These are phyloP conservation scores for Mythimna lalbum DNA, from an alignment of 2,888 invertebrate species.

Conservation along the genomic window DNA sequence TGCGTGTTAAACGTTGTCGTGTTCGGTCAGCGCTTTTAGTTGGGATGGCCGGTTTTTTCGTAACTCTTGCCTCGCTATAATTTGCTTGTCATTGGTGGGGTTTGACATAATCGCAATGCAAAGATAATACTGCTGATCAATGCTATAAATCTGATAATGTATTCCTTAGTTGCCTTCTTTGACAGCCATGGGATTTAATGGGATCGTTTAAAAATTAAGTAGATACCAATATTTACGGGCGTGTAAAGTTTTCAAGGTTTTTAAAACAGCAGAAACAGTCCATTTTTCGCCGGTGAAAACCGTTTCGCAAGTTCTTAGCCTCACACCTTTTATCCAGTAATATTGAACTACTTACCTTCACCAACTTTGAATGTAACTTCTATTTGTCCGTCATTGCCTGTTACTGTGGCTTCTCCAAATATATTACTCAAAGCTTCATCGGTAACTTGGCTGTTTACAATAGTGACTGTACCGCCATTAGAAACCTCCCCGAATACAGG, in stretches of 20 bases:
- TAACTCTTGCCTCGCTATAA: too few species aligned
- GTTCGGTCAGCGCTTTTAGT: too few species aligned
- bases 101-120: too few species aligned
- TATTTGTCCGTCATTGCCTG: slow-evolving; percentile 12
- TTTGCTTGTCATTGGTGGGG: too few species aligned
- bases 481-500: not conserved
- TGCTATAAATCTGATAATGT: too few species aligned
- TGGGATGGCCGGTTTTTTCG: too few species aligned
- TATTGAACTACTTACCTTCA: slow-evolving; percentile 27
- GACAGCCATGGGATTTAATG: too few species aligned
- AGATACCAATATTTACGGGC: not conserved
- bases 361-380: slow-evolving; percentile 14
- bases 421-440: slow-evolving; percentile 19
- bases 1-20: too few species aligned
- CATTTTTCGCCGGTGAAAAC: too few species aligned
- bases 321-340: not conserved
- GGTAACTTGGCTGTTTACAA: slow-evolving; percentile 25
- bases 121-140: too few species aligned
- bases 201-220: not conserved
- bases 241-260: not conserved
- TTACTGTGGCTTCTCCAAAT: slow-evolving; percentile 18
- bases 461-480: not conserved
- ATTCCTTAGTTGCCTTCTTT: too few species aligned
- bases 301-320: too few species aligned
- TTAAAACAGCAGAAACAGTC: not conserved